These are phyloP conservation scores for Acrocyrtus sp. DNA, from an alignment of 2,888 invertebrate species.

Conservation along the genomic window DNA sequence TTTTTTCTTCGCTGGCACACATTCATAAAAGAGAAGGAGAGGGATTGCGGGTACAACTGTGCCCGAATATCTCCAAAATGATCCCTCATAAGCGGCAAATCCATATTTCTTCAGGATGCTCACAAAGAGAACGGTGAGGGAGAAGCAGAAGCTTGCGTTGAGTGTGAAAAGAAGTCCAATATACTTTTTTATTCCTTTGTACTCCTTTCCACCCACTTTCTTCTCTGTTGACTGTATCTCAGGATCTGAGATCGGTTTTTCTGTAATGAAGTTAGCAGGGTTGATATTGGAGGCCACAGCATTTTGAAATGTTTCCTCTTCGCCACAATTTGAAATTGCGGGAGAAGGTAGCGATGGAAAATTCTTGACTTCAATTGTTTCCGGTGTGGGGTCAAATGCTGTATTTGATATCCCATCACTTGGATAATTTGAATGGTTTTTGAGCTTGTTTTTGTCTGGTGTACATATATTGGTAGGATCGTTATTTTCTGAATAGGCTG, in stretches of 20 bases:
- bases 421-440: too few species aligned
- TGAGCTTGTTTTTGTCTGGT: too few species aligned
- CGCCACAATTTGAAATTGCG: neutral
- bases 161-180: slow-evolving; percentile 56
- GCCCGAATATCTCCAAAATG: slow-evolving; percentile 59
- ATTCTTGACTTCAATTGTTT: too few species aligned
- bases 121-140: slow-evolving; percentile 52
- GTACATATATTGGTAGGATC: too few species aligned
- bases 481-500: too few species aligned
- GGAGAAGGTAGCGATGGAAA: too few species aligned
- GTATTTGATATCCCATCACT: too few species aligned
- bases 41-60: slow-evolving; percentile 55
- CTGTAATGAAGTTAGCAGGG: too few species aligned
- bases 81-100: slow-evolving; percentile 50
- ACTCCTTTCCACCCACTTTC: slow-evolving; percentile 28
- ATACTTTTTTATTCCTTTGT: slow-evolving; percentile 52
- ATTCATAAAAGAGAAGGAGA: slow-evolving; percentile 54
- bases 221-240: slow-evolving; percentile 11
- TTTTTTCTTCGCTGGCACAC: slow-evolving; percentile 35
- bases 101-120: slow-evolving; percentile 54
- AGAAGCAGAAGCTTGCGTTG: slow-evolving; percentile 53
- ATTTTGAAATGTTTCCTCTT: neutral
- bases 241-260: neutral
- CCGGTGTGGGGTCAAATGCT: too few species aligned
- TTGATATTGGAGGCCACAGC: neutral